Base-by-base conservation (phyloP, 2,888 invertebrate species). In the Epistrophe eligans region DNA sequence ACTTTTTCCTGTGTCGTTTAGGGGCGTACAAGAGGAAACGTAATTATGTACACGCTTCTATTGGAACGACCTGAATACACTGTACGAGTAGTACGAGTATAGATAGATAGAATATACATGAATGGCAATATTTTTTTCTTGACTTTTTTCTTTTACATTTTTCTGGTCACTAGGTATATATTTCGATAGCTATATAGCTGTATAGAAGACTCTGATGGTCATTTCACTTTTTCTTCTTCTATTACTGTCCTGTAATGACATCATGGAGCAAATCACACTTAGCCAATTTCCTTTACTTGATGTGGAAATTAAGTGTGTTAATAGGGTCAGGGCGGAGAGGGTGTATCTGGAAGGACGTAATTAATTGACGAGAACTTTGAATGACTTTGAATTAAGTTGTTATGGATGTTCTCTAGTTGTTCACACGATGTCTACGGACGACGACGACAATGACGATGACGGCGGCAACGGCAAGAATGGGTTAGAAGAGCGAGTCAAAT, bases 331-430 rank as follows among this genome's bases (percentile, higher is more conserved):
- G 48, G 38, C n/a, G 67, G 19, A 40, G 45, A 45, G 57, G 17
- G 15, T 45, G 13, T 32, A 1, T 13, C 28, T 48, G 13, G 52
- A 38, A 62, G 79, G 73, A 83, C 70, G 64, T 80, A 84, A 80
- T 84, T 84, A 84, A 80, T 79, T 84, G 84, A 66, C 58, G 71
- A 40, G 76, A 76, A 72, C 76, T 80, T 79, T 72, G 79, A 79
- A 79, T 84, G 79, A 64, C 79, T 79, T 74, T 79, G 74, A 79
- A 76, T 84, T 71, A 84, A 76, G 80, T 72, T 58, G 58, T 84
- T 76, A 84, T 67, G 50, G 50, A 35, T 15, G 58, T 71, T 43
- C 10, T 60, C 10, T 60, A 2, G 45, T 55, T 77, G 57, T 79
- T 83, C 62, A 52, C 67, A 83, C 19, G 3, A 60, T 40, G 60